Conservation (phyloP, 2,888 invertebrate genomes). For the Microplitis deprimator region DNA sequence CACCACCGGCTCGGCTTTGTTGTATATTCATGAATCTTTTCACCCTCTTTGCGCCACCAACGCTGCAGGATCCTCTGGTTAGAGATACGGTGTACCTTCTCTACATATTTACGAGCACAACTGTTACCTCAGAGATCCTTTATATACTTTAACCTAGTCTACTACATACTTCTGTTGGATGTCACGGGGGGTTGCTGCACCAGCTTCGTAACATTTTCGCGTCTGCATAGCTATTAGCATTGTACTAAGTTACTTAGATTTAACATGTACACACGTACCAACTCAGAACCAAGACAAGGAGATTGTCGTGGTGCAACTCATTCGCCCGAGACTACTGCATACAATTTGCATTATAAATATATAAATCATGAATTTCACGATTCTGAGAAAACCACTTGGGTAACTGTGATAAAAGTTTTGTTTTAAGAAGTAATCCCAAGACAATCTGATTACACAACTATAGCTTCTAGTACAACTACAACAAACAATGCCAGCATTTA, state of each 20-base stretch:
- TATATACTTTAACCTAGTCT: conserved; percentile 17
- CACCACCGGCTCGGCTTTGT: conserved; percentile 30
- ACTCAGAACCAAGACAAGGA: conserved; percentile 16
- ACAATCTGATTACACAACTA: conserved; percentile 19
- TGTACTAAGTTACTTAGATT: conserved; percentile 36
- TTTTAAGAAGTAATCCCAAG: conserved; percentile 15
- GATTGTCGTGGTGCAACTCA: conserved; percentile 39
- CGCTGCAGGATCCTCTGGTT: not conserved
- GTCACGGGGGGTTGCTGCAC: conserved; percentile 32
- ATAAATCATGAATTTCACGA: conserved; percentile 39
- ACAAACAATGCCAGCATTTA: not conserved
- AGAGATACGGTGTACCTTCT: conserved; percentile 27
- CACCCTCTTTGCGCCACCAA: conserved; percentile 14
- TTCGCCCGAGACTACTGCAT: conserved; percentile 33
- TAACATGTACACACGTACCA: not conserved
- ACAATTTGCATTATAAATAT: conserved; percentile 43
- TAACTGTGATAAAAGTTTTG: conserved; percentile 3
- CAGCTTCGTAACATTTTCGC: conserved; percentile 56
- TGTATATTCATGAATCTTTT: conserved; percentile 43
- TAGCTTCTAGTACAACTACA: not conserved
- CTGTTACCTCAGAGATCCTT: conserved; percentile 55
- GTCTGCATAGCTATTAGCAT: conserved; percentile 38
- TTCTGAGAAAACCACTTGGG: conserved; percentile 32
- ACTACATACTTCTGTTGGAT: not conserved
- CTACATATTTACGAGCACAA: conserved; percentile 61